Percentiles rank a stretch among this genome's conserved stretches.
These are phyloP conservation scores for Turritopsis dohrnii DNA, from an alignment of 30 jellyfish, hydroid and myxozoan species.

Conservation along the genomic window DNA sequence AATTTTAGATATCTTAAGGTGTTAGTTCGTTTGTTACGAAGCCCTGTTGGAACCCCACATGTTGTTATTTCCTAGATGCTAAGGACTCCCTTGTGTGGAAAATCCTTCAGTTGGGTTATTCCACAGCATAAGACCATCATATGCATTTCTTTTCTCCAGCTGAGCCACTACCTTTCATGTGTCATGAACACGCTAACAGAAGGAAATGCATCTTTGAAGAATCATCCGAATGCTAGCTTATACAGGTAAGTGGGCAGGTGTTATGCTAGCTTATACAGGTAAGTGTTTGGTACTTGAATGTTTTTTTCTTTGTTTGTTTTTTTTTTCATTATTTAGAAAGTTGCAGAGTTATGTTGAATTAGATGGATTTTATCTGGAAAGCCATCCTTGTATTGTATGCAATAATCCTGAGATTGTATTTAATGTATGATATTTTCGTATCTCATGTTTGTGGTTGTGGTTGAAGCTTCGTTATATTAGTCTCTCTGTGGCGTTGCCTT, in stretches of 20 bases:
- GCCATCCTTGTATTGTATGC: conserved; percentile 89
- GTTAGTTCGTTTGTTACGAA: no score
- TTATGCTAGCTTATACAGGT: background rate
- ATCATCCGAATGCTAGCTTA: conserved; percentile 89
- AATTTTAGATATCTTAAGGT: no score
- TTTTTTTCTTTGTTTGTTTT: background rate
- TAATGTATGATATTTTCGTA: conserved; percentile 46
- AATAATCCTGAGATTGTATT: conserved; percentile 94
- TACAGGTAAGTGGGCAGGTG: conserved; percentile 43
- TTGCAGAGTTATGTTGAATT: conserved; percentile 71
- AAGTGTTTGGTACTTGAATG: background rate
- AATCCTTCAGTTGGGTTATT: no score
- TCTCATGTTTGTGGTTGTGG: background rate
- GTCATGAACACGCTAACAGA: conserved; percentile 21
- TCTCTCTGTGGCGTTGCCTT: no score
- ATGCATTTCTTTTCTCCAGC: conserved; percentile 1
- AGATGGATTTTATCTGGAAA: conserved; percentile 83
- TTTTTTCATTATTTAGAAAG: conserved; percentile 43
- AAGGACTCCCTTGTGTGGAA: no score
- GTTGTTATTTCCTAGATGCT: no score
- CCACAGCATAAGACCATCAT: no score
- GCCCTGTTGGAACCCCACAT: no score
- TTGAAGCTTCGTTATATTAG: no score
- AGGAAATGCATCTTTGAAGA: conserved; percentile 35
- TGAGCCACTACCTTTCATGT: conserved; percentile 7